Conservation (phyloP, 2,888 invertebrate genomes). For the Tiliacea citrago region DNA sequence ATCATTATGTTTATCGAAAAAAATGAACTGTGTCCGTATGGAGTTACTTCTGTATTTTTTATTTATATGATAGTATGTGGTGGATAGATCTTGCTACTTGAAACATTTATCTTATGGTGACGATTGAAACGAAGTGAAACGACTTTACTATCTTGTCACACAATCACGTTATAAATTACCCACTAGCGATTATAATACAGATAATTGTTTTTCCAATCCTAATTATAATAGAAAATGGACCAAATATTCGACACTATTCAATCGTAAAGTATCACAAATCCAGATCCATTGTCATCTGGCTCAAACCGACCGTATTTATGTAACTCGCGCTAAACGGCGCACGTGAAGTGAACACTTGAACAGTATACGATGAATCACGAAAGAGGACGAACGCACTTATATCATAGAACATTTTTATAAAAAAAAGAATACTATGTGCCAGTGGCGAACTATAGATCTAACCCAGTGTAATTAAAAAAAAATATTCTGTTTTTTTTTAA, state of each 20-base stretch:
- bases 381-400: constrained; percentile 61
- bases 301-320: constrained; percentile 73
- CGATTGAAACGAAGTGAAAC: not conserved
- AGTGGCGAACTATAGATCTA: constrained; percentile 56
- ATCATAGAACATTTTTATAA: constrained; percentile 40
- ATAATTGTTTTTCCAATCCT: not conserved
- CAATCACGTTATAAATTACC: not conserved
- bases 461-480: constrained; percentile 5
- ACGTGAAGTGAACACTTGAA: constrained; percentile 51
- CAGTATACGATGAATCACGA: constrained; percentile 62
- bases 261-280: not conserved
- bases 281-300: constrained; percentile 72
- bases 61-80: not conserved
- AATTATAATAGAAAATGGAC: not conserved
- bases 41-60: constrained; percentile 1
- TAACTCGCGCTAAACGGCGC: constrained; percentile 63
- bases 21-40: not conserved
- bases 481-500: not conserved
- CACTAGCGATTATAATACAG: not conserved
- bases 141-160: not conserved
- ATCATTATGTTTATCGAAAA: constrained; percentile 44
- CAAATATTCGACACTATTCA: constrained; percentile 3
- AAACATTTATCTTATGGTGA: not conserved
- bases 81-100: not conserved
- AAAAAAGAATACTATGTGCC: constrained; percentile 42